These are phyloP conservation scores for Strigamia crassipes DNA, from an alignment of 2,888 invertebrate species.

Conservation along the genomic window DNA sequence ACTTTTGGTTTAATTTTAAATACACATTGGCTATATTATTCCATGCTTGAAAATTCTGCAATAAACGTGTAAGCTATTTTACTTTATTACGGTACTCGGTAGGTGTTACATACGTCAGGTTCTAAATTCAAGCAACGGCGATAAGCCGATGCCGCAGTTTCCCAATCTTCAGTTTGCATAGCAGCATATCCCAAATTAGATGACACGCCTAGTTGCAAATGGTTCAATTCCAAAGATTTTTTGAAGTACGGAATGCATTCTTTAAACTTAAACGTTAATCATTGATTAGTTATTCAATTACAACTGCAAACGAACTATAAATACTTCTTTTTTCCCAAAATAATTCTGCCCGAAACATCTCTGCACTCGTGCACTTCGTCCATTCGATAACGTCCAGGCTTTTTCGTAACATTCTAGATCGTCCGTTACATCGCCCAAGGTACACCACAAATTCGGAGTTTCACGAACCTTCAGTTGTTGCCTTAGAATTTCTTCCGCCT, in stretches of 20 bases:
- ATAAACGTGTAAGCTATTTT: conserved; percentile 47
- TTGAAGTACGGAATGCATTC: conserved; percentile 81
- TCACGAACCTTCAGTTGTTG: conserved; percentile 76
- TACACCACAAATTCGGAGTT: conserved; percentile 83
- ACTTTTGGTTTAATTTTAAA: conserved; percentile 82
- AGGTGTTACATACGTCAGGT: conserved; percentile 65
- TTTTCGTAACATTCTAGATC: conserved; percentile 79
- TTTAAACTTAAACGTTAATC: conserved; percentile 65
- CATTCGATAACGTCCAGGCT: conserved; percentile 87
- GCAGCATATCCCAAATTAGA: conserved; percentile 84
- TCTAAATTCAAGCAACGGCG: conserved; percentile 85
- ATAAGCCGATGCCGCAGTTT: conserved; percentile 81
- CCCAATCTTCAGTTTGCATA: conserved; percentile 77
- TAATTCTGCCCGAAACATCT: conserved; percentile 82
- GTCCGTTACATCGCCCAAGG: conserved; percentile 86
- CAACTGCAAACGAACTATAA: background rate
- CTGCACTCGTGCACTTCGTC: conserved; percentile 81
- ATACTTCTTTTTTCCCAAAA: conserved; percentile 69
- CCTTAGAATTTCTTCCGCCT: conserved; percentile 86
- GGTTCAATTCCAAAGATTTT: conserved; percentile 81
- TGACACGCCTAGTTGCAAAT: conserved; percentile 85
- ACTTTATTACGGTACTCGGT: no score
- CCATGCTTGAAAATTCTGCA: conserved; percentile 93
- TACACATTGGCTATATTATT: conserved; percentile 95
- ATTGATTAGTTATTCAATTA: background rate